phyloP scores from a whole-genome alignment of 2,888 invertebrate species.

The Uropetala carovei region DNA sequence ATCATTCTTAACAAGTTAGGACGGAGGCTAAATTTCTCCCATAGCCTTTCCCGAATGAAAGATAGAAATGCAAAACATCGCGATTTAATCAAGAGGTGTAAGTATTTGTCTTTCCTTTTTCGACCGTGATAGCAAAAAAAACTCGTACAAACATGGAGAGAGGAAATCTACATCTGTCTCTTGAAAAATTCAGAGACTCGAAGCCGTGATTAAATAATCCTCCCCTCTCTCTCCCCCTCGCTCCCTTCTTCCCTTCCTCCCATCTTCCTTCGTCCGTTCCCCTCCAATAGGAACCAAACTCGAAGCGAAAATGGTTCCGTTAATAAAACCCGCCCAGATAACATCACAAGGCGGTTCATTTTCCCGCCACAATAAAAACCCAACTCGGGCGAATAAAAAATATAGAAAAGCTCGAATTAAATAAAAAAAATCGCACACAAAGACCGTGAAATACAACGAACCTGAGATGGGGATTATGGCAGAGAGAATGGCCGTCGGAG shows the following conservation, averaged over 20 bases:
- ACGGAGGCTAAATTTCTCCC: too few relatives aligned
- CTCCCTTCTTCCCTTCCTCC: background rate
- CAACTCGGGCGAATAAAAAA: conserved; percentile 14
- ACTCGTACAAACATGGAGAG: too few relatives aligned
- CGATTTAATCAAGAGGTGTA: too few relatives aligned
- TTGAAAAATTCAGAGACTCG: background rate
- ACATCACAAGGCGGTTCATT: conserved; percentile 13
- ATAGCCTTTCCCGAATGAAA: too few relatives aligned
- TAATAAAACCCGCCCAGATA: conserved; percentile 3
- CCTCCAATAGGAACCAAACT: background rate
- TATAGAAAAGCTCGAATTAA: background rate
- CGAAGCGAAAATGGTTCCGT: background rate
- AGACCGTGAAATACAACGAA: background rate
- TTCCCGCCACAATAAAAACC: conserved; percentile 1
- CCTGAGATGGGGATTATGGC: background rate
- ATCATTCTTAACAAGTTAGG: too few relatives aligned
- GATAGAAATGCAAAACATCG: too few relatives aligned
- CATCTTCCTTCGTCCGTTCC: background rate
- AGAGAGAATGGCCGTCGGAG: background rate
- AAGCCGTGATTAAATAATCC: conserved; percentile 3
- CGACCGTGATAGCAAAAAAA: too few relatives aligned
- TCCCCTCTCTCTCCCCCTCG: background rate
- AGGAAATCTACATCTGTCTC: background rate
- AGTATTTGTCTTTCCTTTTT: too few relatives aligned
- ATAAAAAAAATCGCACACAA: background rate